Evolutionary conservation across 2,113 vertebrate genomes (phyloP).

Genomic region (Otocyon megalotis): DNA sequence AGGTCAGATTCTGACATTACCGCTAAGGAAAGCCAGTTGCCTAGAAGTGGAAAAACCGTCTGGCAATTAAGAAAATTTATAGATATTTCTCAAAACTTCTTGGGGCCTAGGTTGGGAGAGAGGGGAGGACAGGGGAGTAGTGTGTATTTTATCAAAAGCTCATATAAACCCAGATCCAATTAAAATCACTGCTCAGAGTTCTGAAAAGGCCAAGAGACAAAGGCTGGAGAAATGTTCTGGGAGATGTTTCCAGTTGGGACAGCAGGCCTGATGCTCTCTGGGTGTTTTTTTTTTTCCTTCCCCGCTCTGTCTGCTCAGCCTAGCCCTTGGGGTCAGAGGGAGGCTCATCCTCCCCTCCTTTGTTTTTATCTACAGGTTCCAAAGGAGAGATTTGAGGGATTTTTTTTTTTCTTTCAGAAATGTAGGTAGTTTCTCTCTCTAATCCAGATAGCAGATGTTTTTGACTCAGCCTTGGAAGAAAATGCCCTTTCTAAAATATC

Average conservation of each 20-base stretch:
- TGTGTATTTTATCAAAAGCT: constrained; percentile 35
- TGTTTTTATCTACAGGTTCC: constrained; percentile 74
- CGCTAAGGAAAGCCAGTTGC: constrained; percentile 57
- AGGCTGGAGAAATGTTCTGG: constrained; percentile 47
- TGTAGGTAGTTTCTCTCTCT: constrained; percentile 75
- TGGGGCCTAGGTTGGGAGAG: not conserved
- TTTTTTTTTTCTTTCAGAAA: not conserved
- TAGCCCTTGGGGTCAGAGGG: constrained; percentile 71
- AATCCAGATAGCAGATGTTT: constrained; percentile 85
- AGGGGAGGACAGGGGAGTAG: not conserved
- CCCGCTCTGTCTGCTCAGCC: constrained; percentile 32
- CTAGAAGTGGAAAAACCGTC: constrained; percentile 53
- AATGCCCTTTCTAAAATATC: not conserved
- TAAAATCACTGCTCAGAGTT: constrained; percentile 44
- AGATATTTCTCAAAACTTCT: constrained; percentile 55
- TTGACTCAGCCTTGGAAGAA: constrained; percentile 68
- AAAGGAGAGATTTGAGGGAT: constrained; percentile 76
- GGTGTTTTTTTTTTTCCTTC: constrained; percentile 51
- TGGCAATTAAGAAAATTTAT: constrained; percentile 63
- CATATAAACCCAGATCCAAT: constrained; percentile 58
- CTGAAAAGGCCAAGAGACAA: constrained; percentile 64
- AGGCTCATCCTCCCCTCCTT: constrained; percentile 70
- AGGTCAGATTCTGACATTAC: constrained; percentile 26
- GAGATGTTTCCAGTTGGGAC: constrained; percentile 65
- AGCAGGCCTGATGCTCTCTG: constrained; percentile 28